A percentile compares a stretch with the other conserved stretches of the same genome.
These are phyloP conservation scores for Brienomyrus brachyistius DNA, from an alignment of 2,113 vertebrate genomes.

Conservation along the genomic window DNA sequence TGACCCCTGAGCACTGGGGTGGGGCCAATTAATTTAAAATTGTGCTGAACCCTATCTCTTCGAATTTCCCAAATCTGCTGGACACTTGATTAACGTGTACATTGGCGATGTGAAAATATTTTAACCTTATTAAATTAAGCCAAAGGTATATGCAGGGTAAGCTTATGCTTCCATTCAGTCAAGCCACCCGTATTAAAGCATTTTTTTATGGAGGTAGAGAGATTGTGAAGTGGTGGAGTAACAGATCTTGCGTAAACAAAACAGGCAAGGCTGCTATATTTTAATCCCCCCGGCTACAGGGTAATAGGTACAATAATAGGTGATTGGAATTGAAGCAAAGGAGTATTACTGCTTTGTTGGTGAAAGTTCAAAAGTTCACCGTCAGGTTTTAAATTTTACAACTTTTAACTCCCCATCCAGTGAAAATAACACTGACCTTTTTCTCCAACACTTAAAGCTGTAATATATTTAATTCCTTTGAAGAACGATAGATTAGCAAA, in stretches of 20 bases:
- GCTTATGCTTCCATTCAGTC: conserved; percentile 91
- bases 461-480: conserved; percentile 25
- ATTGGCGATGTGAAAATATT: conserved; percentile 89
- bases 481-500: conserved; percentile 28
- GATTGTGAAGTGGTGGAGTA: conserved; percentile 42
- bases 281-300: conserved; percentile 64
- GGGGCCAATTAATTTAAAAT: conserved; percentile 90
- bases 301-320: conserved; percentile 57
- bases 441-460: conserved; percentile 37
- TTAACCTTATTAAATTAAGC: conserved; percentile 97
- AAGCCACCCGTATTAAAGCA: conserved; percentile 92
- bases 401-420: conserved; percentile 39
- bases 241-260: conserved; percentile 65
- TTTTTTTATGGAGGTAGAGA: conserved; percentile 84
- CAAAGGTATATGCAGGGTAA: conserved; percentile 94
- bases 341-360: conserved; percentile 49
- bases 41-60: conserved; percentile 87
- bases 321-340: conserved; percentile 54
- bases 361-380: conserved; percentile 56
- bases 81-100: conserved; percentile 94
- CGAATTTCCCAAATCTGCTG: conserved; percentile 90
- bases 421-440: conserved; percentile 44
- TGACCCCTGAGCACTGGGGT: conserved; percentile 72
- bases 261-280: conserved; percentile 93
- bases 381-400: conserved; percentile 29